Evolutionary conservation across 2,797 vertebrate genomes (phyloP).

Genomic region (Parambassis ranga): DNA sequence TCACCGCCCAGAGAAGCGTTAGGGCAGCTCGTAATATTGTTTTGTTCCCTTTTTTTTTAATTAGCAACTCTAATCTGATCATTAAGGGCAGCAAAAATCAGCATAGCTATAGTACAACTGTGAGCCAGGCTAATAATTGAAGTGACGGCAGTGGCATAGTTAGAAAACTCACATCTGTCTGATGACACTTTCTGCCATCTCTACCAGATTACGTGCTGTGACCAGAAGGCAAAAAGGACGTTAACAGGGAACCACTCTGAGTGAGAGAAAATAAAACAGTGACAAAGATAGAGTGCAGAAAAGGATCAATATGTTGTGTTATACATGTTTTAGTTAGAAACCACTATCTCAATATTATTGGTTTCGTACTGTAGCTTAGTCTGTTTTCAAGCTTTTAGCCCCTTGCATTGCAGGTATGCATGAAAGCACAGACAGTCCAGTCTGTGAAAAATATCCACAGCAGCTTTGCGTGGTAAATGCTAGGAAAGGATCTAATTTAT

Average conservation of each 20-base stretch:
- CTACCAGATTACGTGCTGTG: slow-evolving; percentile 53
- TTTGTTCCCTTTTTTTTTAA: slow-evolving; percentile 76
- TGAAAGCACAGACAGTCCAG: too few species aligned
- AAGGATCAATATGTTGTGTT: slow-evolving; percentile 31
- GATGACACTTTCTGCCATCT: slow-evolving; percentile 53
- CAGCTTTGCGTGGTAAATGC: too few species aligned
- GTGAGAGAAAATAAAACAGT: slow-evolving; percentile 20
- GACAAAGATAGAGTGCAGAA: slow-evolving; percentile 9
- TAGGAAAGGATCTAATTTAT: too few species aligned
- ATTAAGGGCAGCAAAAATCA: slow-evolving; percentile 72
- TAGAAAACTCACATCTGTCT: slow-evolving; percentile 58
- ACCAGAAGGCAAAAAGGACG: slow-evolving; percentile 43
- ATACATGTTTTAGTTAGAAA: neutral
- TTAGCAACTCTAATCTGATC: slow-evolving; percentile 82
- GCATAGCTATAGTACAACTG: slow-evolving; percentile 65
- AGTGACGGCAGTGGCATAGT: slow-evolving; percentile 57
- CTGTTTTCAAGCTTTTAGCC: neutral
- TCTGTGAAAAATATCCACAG: too few species aligned
- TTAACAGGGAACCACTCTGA: slow-evolving; percentile 38
- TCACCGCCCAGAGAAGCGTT: slow-evolving; percentile 85
- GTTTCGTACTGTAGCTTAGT: neutral
- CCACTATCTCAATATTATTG: neutral
- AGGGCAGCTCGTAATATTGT: slow-evolving; percentile 80
- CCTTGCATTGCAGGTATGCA: too few species aligned
- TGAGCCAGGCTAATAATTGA: slow-evolving; percentile 61